These are phyloP conservation scores for Aurelia coerulea DNA, from an alignment of 30 jellyfish, hydroid and myxozoan genomes.

Conservation along the genomic window DNA sequence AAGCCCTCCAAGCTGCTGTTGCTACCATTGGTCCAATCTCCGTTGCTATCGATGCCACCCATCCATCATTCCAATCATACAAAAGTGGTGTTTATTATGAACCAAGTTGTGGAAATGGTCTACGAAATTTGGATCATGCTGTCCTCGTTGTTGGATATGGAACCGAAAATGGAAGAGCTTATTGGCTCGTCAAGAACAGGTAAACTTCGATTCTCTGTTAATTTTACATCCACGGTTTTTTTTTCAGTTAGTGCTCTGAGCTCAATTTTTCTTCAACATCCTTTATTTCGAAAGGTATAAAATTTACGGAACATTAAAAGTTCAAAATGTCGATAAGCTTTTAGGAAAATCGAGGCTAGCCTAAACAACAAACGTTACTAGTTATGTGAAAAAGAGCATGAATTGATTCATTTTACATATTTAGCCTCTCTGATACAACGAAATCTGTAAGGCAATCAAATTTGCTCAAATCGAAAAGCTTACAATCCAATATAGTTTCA, in stretches of 20 bases:
- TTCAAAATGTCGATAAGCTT: too few relatives aligned
- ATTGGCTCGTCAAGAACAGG: conserved; percentile 99
- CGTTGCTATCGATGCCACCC: conserved; percentile 98
- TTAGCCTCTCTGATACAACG: too few relatives aligned
- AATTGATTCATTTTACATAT: too few relatives aligned
- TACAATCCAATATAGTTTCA: too few relatives aligned
- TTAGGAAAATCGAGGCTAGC: too few relatives aligned
- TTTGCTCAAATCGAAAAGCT: too few relatives aligned
- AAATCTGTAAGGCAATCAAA: too few relatives aligned
- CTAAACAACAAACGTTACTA: too few relatives aligned
- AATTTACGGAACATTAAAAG: too few relatives aligned
- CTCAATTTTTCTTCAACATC: too few relatives aligned
- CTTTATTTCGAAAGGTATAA: too few relatives aligned
- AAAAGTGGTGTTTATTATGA: conserved; percentile 86
- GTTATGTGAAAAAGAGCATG: too few relatives aligned
- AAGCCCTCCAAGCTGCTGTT: conserved; percentile 88
- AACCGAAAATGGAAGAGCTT: conserved; percentile 89
- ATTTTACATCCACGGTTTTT: background rate
- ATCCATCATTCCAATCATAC: conserved; percentile 88
- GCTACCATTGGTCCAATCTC: conserved; percentile 99
- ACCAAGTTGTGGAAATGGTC: conserved; percentile 93
- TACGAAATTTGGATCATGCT: conserved; percentile 92
- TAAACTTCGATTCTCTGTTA: conserved; percentile 8
- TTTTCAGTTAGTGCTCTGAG: background rate
- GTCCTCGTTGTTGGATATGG: conserved; percentile 99